Conservation (phyloP, 2,888 invertebrate genomes). For the Glyphotaelius pellucidus region DNA sequence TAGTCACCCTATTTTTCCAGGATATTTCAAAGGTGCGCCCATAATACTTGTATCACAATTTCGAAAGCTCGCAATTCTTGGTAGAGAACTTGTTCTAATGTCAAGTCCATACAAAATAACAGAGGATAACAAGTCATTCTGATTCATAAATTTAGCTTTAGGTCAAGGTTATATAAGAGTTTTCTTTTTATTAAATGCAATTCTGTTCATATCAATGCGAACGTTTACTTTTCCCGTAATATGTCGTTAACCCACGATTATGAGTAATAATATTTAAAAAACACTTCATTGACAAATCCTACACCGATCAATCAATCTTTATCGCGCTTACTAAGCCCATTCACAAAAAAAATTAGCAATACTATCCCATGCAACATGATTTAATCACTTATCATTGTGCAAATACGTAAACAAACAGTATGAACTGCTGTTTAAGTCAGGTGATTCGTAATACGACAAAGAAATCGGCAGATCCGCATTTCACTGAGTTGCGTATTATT, state of each 20-base stretch:
- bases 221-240: neutral
- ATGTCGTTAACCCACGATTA: too few relatives aligned
- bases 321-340: neutral
- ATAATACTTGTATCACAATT: too few relatives aligned
- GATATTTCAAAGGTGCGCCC: too few relatives aligned
- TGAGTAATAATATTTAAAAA: neutral
- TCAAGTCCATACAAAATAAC: neutral
- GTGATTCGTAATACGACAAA: neutral
- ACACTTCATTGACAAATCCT: neutral
- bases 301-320: neutral
- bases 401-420: neutral
- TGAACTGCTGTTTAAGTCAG: neutral
- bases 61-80: too few relatives aligned
- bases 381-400: neutral
- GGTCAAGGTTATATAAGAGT: neutral
- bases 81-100: neutral
- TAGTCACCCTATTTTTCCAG: too few relatives aligned
- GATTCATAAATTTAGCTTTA: neutral
- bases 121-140: neutral
- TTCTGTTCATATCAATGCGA: neutral
- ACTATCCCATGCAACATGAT: neutral
- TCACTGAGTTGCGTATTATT: conserved; percentile 10
- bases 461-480: neutral
- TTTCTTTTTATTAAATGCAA: neutral
- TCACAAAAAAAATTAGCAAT: neutral